These are phyloP conservation scores for Scophthalmus maximus DNA, from an alignment of 2,113 vertebrate genomes.

Conservation along the genomic window DNA sequence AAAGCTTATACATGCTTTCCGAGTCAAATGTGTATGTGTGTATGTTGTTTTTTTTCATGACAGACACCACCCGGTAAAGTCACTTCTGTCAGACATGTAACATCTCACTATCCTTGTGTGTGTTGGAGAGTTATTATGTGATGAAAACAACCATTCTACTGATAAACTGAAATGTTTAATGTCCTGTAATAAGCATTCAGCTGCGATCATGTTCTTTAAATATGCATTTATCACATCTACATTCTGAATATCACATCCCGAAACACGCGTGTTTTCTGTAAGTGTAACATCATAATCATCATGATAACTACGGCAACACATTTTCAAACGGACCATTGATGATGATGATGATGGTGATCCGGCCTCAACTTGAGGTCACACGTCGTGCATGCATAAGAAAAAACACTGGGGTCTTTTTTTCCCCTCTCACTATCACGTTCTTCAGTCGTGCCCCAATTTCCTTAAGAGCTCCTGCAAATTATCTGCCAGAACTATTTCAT, in stretches of 20 bases:
- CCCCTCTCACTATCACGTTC: constrained; percentile 1
- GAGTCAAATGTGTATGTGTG: no score
- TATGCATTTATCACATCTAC: no score
- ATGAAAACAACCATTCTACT: no score
- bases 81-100: no score
- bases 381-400: constrained; percentile 3
- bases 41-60: no score
- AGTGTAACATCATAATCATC: not conserved
- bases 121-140: no score
- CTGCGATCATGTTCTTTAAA: no score
- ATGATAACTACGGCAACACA: not conserved
- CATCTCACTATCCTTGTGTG: no score
- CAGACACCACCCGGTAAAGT: no score
- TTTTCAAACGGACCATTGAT: not conserved
- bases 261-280: not conserved
- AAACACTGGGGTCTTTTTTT: constrained; percentile 14
- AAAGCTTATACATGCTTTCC: not conserved
- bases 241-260: no score
- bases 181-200: no score
- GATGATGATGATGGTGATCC: not conserved
- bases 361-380: not conserved
- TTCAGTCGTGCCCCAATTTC: constrained; percentile 45
- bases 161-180: no score
- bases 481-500: constrained; percentile 52
- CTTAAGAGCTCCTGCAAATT: constrained; percentile 53